A percentile compares a stretch with the other conserved stretches of the same genome.
Evolutionary conservation across 2,888 invertebrate genomes (phyloP).

Genomic region (Folsomia candida): DNA sequence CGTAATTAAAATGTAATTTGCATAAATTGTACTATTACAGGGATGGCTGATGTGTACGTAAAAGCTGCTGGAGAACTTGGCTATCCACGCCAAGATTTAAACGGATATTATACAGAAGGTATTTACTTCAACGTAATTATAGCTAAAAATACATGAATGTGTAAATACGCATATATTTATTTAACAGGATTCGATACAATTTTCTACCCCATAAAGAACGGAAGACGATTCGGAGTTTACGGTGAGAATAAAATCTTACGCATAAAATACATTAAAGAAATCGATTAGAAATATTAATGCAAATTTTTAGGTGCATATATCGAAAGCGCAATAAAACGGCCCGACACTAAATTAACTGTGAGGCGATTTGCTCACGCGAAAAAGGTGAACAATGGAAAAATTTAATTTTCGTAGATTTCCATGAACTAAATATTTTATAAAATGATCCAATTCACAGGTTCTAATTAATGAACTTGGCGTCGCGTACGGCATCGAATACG

Average conservation of each 20-base stretch:
- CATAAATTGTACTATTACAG: too few relatives aligned
- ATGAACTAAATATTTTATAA: conserved; percentile 2
- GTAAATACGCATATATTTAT: not conserved
- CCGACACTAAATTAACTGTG: conserved; percentile 28
- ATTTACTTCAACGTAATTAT: not conserved
- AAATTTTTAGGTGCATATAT: conserved; percentile 27
- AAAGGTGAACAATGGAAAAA: conserved; percentile 16
- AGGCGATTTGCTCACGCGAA: conserved; percentile 40
- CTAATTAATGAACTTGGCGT: conserved; percentile 29
- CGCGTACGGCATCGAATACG: conserved; percentile 45
- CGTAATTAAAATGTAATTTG: too few relatives aligned
- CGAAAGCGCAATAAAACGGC: conserved; percentile 25
- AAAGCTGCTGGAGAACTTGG: conserved; percentile 33
- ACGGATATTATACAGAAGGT: conserved; percentile 42
- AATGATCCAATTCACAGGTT: conserved; percentile 6
- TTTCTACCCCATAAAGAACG: conserved; percentile 41
- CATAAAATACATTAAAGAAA: too few relatives aligned
- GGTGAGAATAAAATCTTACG: too few relatives aligned
- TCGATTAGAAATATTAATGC: not conserved
- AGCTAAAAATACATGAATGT: not conserved
- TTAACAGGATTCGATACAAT: conserved; percentile 40
- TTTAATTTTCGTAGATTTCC: conserved; percentile 5
- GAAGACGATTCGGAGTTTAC: conserved; percentile 29
- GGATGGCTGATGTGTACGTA: conserved; percentile 39
- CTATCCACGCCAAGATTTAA: conserved; percentile 36